phyloP scores from a whole-genome alignment of 2,797 vertebrate genomes.

The Delichon dasypus region DNA sequence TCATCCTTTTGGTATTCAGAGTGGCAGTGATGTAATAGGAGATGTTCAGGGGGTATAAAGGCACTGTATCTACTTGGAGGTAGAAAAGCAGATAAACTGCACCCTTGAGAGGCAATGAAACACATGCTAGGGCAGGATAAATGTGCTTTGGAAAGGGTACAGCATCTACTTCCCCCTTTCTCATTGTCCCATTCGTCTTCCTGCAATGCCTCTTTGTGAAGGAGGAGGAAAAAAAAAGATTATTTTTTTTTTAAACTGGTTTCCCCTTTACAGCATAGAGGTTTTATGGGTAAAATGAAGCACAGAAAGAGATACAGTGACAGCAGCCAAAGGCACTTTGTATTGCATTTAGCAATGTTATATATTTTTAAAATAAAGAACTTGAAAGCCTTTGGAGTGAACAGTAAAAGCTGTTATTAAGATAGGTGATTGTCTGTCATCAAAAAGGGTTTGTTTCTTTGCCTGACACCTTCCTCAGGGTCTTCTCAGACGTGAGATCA shows the following conservation, averaged over 20 bases:
- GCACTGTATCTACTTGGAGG: neutral
- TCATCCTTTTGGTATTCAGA: neutral
- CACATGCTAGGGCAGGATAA: neutral
- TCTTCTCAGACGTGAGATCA: neutral
- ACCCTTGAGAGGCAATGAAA: conserved; percentile 1
- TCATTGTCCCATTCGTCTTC: neutral
- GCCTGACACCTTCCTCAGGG: neutral
- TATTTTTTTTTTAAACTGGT: neutral
- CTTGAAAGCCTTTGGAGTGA: neutral
- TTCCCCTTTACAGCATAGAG: neutral
- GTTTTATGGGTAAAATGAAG: neutral
- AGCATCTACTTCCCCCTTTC: neutral
- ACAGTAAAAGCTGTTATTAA: neutral
- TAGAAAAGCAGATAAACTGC: conserved; percentile 11
- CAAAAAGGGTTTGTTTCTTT: neutral
- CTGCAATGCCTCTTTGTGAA: neutral
- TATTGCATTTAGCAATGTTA: neutral
- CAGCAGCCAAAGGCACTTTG: neutral
- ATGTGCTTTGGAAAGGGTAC: conserved; percentile 1
- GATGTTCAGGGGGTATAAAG: neutral
- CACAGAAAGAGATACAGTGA: neutral
- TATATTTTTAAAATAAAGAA: neutral
- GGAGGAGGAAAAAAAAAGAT: neutral
- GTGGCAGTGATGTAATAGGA: neutral
- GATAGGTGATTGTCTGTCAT: neutral